These are phyloP conservation scores for Mustela lutreola DNA, from an alignment of 2,113 vertebrate genomes.

Conservation along the genomic window DNA sequence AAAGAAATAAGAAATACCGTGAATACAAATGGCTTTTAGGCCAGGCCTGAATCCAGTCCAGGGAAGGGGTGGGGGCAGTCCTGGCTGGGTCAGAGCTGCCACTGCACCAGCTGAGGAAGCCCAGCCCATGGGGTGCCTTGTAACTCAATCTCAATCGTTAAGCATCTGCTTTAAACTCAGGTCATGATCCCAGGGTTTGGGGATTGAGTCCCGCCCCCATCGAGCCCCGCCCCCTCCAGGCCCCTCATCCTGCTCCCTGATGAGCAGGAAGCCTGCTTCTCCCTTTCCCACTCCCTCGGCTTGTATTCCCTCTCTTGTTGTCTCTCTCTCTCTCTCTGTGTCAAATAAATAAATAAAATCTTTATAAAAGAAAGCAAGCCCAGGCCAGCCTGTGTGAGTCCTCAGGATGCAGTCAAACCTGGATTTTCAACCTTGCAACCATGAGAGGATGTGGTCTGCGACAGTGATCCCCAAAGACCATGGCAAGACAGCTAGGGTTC, in stretches of 20 bases:
- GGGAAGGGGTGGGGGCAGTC: neutral
- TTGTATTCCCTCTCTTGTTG: too few species aligned
- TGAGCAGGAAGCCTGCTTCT: too few species aligned
- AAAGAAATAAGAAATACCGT: neutral
- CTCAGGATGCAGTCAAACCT: neutral
- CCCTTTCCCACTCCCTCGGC: too few species aligned
- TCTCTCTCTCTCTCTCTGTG: too few species aligned
- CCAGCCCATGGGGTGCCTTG: neutral
- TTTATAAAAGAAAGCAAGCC: too few species aligned
- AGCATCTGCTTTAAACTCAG: too few species aligned
- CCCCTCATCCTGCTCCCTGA: too few species aligned
- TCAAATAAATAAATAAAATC: too few species aligned
- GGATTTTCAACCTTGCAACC: neutral
- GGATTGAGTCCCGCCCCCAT: too few species aligned
- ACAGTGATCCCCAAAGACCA: neutral
- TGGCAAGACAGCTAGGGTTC: neutral
- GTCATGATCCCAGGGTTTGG: too few species aligned
- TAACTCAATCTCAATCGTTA: too few species aligned
- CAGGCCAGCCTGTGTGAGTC: neutral
- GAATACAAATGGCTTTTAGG: neutral
- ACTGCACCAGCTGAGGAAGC: neutral
- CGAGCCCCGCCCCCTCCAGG: too few species aligned
- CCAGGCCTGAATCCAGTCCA: neutral
- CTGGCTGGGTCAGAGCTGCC: neutral
- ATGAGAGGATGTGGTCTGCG: neutral